phyloP scores from a whole-genome alignment of 2,888 invertebrate genomes.

The Leucoptera coffeella region DNA sequence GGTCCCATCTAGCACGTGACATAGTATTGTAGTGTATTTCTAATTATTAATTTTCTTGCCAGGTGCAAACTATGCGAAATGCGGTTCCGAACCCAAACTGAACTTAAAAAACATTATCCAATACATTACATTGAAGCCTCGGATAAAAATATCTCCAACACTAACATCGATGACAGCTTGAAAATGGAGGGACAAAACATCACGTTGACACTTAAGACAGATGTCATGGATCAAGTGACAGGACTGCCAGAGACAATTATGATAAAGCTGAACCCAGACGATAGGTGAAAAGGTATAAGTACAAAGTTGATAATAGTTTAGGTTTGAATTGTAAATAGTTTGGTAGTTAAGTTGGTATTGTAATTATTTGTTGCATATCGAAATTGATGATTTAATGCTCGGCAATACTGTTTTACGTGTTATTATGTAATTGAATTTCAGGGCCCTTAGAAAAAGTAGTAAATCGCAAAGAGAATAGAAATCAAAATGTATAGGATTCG shows the following conservation, averaged over 20 bases:
- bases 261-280: neutral
- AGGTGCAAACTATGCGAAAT: conserved; percentile 35
- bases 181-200: conserved; percentile 1
- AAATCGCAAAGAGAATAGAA: too few relatives aligned
- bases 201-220: conserved; percentile 2
- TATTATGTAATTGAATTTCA: too few relatives aligned
- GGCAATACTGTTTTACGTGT: too few relatives aligned
- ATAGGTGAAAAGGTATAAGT: neutral
- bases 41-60: conserved; percentile 9
- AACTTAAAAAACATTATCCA: conserved; percentile 38
- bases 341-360: too few relatives aligned
- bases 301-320: too few relatives aligned
- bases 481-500: neutral
- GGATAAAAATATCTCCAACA: too few relatives aligned
- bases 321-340: too few relatives aligned
- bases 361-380: too few relatives aligned
- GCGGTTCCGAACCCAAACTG: conserved; percentile 29
- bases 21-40: too few relatives aligned
- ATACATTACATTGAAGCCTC: conserved; percentile 32
- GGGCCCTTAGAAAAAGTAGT: too few relatives aligned
- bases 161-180: neutral
- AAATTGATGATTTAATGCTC: too few relatives aligned
- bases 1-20: too few relatives aligned
- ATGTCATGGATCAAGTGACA: neutral
- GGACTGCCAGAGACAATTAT: conserved; percentile 1